phyloP scores from a whole-genome alignment of 2,113 vertebrate genomes.

The Butorides virescens region DNA sequence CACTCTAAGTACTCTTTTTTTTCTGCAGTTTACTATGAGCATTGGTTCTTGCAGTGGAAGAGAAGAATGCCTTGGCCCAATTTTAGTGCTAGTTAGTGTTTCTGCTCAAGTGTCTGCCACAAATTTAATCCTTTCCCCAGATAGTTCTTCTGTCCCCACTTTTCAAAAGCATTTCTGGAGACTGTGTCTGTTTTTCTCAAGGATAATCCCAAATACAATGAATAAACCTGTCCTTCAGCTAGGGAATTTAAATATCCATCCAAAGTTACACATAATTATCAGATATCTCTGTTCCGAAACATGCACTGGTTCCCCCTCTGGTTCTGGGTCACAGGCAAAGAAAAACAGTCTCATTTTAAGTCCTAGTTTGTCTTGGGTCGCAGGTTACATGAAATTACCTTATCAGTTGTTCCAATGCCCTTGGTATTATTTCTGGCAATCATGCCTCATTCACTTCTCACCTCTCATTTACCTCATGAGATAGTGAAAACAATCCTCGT shows the following conservation, averaged over 20 bases:
- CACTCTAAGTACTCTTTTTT: neutral
- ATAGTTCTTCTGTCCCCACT: neutral
- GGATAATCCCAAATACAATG: constrained; percentile 23
- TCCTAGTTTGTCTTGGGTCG: neutral
- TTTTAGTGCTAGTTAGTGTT: neutral
- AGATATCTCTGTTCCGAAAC: neutral
- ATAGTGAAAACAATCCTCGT: neutral
- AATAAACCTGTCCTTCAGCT: constrained; percentile 5
- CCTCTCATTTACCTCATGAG: neutral
- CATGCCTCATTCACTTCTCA: neutral
- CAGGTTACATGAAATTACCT: neutral
- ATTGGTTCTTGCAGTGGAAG: neutral
- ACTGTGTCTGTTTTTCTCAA: neutral
- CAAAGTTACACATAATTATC: neutral
- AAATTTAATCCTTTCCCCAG: constrained; percentile 4
- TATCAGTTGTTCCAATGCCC: neutral
- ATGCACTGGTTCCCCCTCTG: neutral
- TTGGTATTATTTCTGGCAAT: neutral
- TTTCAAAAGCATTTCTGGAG: constrained; percentile 17
- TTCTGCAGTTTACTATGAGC: neutral
- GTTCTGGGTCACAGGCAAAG: neutral
- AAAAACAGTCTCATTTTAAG: constrained; percentile 19
- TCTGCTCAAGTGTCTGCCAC: neutral
- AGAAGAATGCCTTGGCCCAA: neutral
- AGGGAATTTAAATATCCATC: constrained; percentile 17